phyloP scores from a whole-genome alignment of 2,113 vertebrate species.

The Nesoenas mayeri region DNA sequence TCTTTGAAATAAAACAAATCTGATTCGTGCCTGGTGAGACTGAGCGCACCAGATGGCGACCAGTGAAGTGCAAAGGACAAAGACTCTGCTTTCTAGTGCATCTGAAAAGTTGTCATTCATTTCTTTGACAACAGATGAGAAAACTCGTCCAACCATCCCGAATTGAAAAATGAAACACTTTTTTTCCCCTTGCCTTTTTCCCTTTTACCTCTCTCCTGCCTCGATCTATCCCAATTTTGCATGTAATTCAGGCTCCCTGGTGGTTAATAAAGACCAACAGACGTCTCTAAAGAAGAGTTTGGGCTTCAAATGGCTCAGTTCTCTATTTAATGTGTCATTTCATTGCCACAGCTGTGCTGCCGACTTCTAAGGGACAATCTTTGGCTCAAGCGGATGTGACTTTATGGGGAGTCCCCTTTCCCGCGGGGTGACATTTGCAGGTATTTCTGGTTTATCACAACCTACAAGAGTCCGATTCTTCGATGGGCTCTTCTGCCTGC shows the following conservation, averaged over 20 bases:
- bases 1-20: not conserved
- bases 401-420: not conserved
- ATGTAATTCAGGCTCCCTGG: not conserved
- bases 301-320: not conserved
- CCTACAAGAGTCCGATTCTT: too few species aligned
- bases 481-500: not conserved
- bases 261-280: not conserved
- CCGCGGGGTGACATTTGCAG: not conserved
- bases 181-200: not conserved
- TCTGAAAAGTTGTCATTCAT: not conserved
- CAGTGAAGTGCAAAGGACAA: not conserved
- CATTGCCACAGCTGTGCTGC: not conserved
- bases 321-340: too few species aligned
- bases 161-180: not conserved
- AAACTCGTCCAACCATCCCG: not conserved
- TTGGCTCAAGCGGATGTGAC: not conserved
- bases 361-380: not conserved
- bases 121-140: not conserved
- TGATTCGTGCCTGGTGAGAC: not conserved
- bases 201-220: not conserved
- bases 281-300: not conserved
- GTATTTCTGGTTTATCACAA: not conserved
- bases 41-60: not conserved
- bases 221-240: not conserved
- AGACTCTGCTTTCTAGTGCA: not conserved